Percentiles rank a stretch among this genome's conserved stretches.
Evolutionary conservation across 2,113 vertebrate species (phyloP).

Genomic region (Coregonus clupeaformis): DNA sequence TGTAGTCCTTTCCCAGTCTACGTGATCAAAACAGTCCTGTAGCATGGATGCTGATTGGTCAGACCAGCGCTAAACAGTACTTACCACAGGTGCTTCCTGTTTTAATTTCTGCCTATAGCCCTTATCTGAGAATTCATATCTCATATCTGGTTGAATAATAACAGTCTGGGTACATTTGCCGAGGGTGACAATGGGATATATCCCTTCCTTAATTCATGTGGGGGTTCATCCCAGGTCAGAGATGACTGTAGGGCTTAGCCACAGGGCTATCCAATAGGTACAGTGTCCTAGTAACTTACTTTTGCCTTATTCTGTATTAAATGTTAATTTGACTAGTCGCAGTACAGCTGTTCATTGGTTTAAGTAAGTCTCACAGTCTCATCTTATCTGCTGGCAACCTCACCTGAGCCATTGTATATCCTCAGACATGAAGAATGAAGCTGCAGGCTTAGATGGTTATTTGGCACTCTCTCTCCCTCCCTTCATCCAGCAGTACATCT

Average conservation of each 20-base stretch:
- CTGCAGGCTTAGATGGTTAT: not conserved
- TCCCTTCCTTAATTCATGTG: not conserved
- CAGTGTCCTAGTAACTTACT: too few species aligned
- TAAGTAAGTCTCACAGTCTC: not conserved
- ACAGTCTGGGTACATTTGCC: not conserved
- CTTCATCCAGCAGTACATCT: not conserved
- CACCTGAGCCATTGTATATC: not conserved
- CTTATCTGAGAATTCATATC: not conserved
- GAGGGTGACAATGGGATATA: not conserved
- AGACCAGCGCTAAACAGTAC: too few species aligned
- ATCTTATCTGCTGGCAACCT: not conserved
- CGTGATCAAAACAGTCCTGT: too few species aligned
- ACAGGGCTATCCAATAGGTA: too few species aligned
- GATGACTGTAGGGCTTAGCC: not conserved
- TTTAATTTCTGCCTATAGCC: too few species aligned
- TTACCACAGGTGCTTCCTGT: too few species aligned
- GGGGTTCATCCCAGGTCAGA: not conserved
- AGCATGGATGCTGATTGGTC: too few species aligned
- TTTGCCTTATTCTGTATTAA: too few species aligned
- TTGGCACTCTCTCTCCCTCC: not conserved
- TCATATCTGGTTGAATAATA: not conserved
- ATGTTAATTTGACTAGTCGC: not conserved
- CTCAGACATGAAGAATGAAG: not conserved
- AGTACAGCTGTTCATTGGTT: not conserved
- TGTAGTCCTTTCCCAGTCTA: too few species aligned